A percentile compares a stretch with the other conserved stretches of the same genome.
Evolutionary conservation across 2,113 vertebrate genomes (phyloP).

Genomic region (Ginglymostoma cirratum): DNA sequence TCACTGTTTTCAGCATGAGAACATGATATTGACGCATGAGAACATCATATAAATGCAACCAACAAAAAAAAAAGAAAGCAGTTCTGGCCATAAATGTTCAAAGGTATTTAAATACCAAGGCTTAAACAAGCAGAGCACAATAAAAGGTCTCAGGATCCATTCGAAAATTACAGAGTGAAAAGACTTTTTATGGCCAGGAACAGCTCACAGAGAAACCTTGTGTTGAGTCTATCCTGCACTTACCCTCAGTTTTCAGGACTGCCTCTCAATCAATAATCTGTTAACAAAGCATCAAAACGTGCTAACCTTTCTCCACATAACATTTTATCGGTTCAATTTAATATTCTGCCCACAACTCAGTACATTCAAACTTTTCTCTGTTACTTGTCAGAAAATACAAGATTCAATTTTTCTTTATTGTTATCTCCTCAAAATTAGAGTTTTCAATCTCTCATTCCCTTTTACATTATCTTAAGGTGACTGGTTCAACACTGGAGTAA

Average conservation of each 20-base stretch:
- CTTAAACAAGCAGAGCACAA: background rate
- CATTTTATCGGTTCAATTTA: conserved; percentile 29
- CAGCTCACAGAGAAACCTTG: background rate
- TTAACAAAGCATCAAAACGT: background rate
- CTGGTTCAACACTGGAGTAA: background rate
- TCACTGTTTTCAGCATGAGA: background rate
- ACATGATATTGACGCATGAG: background rate
- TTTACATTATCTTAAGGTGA: conserved; percentile 27
- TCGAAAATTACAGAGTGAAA: background rate
- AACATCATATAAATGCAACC: background rate
- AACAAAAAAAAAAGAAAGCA: background rate
- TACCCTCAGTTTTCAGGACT: background rate
- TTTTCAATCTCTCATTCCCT: conserved; percentile 31
- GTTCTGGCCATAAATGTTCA: background rate
- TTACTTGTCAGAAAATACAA: background rate
- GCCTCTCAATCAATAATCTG: conserved; percentile 6
- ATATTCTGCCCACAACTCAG: background rate
- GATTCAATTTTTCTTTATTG: background rate
- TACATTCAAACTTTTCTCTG: background rate
- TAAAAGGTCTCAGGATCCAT: background rate
- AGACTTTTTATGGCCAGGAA: background rate
- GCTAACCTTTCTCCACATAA: background rate
- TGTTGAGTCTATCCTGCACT: background rate
- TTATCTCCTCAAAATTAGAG: conserved; percentile 11
- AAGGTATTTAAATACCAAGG: background rate